Base-by-base conservation (phyloP, 2,113 vertebrate species). In the Hemiprocne comata region DNA sequence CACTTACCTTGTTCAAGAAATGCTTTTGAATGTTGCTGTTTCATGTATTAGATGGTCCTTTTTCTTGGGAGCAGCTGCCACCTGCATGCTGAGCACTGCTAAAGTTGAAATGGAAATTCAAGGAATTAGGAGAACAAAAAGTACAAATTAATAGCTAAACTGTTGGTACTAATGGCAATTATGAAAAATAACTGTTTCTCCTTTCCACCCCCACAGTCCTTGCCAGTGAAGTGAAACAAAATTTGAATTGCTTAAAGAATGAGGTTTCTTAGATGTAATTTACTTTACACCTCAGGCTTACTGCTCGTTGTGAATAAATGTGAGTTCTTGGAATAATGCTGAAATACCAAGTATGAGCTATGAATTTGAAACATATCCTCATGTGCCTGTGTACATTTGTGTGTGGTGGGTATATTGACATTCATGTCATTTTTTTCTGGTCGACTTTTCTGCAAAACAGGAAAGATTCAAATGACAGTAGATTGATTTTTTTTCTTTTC, bases 191-290 rank as follows among this genome's bases (percentile, higher is more conserved):
- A 1, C 15, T 15, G 1, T 26, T 85, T 55, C 19, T 54, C 55
- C 25, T 85, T 66, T 13, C 26, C 0, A 0, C 10, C 25, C 15
- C 7, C 12, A 7, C 26, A 44, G 11, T 82, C 40, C 13, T 1
- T 1, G 15, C 10, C 33, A 65, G 17, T 4, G 8, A 4, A 48
- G 8, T 25, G 14, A 67, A 67, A 54, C 51, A 21, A 42, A 51
- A 46, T 67, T 77, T 46, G 8, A 17, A 90, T 69, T 78, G 6
- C 20, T 61, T 48, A 9, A 42, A 14, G 38, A 46, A n/a, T 11
- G 19, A 31, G 29, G 9, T 77, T 77, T 77, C 21, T 58, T 11
- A 40, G 66, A 44, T 1, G 0, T 31, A 5, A 5, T 58, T 58
- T 60, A 40, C 1, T 72, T 53, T 5, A 69, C 40, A 66, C 2